Evolutionary conservation across 2,888 invertebrate genomes (phyloP).

Genomic region (Pollenia griseotomentosa): DNA sequence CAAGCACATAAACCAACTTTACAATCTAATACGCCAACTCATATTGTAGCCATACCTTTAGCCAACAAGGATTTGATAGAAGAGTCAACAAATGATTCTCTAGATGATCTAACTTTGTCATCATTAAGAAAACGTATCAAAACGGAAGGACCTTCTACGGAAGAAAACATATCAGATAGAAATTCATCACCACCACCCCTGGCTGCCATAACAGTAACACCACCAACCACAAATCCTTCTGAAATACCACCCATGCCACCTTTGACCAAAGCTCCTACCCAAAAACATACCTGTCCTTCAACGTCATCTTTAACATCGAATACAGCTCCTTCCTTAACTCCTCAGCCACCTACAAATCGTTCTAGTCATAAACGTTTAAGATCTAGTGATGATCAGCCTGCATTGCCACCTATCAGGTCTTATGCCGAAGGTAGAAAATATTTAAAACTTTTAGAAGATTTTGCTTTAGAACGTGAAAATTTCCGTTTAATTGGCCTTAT

Average conservation of each 20-base stretch:
- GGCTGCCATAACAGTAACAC: slow-evolving; percentile 6
- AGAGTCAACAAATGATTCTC: slow-evolving; percentile 68
- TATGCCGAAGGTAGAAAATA: slow-evolving; percentile 81
- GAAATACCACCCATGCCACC: slow-evolving; percentile 75
- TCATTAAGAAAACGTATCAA: slow-evolving; percentile 68
- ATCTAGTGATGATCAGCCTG: slow-evolving; percentile 28
- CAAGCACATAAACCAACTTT: slow-evolving; percentile 27
- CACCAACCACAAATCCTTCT: background rate
- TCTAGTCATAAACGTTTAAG: slow-evolving; percentile 64
- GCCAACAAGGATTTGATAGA: slow-evolving; percentile 65
- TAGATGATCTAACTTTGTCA: slow-evolving; percentile 64
- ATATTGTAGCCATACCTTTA: slow-evolving; percentile 66
- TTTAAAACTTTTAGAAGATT: slow-evolving; percentile 81
- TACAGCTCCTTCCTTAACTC: background rate
- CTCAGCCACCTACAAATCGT: slow-evolving; percentile 42
- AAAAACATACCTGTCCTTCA: slow-evolving; percentile 9
- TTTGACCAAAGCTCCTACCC: slow-evolving; percentile 72
- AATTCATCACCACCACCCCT: slow-evolving; percentile 41
- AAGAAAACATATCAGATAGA: slow-evolving; percentile 9
- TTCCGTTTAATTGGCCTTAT: slow-evolving; percentile 81
- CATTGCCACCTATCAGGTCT: slow-evolving; percentile 73
- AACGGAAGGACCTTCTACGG: slow-evolving; percentile 41
- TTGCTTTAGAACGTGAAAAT: slow-evolving; percentile 81
- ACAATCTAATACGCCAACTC: slow-evolving; percentile 40
- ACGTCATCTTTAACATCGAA: slow-evolving; percentile 14